phyloP scores from a whole-genome alignment of 2,888 invertebrate genomes.

The Theretra japonica region DNA sequence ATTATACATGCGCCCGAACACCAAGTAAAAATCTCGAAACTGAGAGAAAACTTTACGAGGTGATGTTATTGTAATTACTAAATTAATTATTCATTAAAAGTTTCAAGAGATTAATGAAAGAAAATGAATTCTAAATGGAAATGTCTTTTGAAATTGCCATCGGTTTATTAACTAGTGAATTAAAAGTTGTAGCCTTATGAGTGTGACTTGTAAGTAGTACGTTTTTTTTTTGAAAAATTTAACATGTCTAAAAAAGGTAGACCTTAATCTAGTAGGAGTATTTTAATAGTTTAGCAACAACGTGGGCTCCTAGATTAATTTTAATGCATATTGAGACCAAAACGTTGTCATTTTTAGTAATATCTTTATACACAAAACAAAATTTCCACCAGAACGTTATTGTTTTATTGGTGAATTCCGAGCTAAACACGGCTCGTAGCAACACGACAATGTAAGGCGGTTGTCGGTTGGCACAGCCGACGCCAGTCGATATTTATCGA shows the following conservation, averaged over 20 bases:
- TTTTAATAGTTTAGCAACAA: no score
- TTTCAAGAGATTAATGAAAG: not conserved
- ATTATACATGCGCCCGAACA: not conserved
- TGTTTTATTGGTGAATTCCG: not conserved
- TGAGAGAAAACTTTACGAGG: not conserved
- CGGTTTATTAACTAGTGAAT: not conserved
- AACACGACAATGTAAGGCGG: constrained; percentile 1
- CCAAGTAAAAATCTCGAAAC: not conserved
- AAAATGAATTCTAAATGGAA: not conserved
- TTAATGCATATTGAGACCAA: no score
- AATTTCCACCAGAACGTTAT: not conserved
- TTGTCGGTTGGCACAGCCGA: constrained; percentile 13
- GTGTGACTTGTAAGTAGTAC: no score
- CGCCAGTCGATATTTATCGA: not conserved
- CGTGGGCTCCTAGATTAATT: no score
- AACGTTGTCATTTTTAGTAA: no score
- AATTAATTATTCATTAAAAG: not conserved
- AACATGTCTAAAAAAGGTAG: no score
- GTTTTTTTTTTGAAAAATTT: no score
- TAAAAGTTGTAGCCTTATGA: no score
- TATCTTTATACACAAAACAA: not conserved
- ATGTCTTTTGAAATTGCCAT: not conserved
- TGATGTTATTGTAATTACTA: not conserved
- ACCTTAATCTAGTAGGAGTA: no score
- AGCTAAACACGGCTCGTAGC: not conserved